Percentiles rank a stretch among this genome's conserved stretches.
Evolutionary conservation across 2,888 invertebrate genomes (phyloP).

Genomic region (Calameuta filiformis): DNA sequence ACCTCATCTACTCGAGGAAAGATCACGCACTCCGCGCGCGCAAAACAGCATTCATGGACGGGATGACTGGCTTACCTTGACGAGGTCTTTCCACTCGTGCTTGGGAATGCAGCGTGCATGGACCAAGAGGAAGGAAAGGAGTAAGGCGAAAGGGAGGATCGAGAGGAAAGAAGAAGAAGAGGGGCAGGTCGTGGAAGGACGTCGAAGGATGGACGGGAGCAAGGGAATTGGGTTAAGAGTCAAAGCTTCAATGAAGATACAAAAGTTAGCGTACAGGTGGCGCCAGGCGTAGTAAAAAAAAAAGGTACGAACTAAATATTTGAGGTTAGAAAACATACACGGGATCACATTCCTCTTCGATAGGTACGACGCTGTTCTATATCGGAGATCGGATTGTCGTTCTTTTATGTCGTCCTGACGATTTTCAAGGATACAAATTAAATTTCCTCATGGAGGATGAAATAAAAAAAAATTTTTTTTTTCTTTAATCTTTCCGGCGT

Average conservation of each 20-base stretch:
- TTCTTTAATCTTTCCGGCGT: background rate
- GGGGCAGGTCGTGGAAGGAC: background rate
- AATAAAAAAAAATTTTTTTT: background rate
- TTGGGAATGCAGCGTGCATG: constrained; percentile 53
- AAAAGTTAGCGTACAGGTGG: background rate
- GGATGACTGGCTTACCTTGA: constrained; percentile 60
- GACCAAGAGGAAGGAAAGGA: constrained; percentile 24
- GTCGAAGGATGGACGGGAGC: constrained; percentile 1
- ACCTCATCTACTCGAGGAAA: background rate
- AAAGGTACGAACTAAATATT: background rate
- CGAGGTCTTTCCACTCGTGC: constrained; percentile 62
- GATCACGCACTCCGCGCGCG: constrained; percentile 7
- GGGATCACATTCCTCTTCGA: background rate
- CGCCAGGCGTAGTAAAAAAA: background rate
- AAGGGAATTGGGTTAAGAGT: constrained; percentile 23
- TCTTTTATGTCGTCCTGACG: background rate
- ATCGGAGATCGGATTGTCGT: background rate
- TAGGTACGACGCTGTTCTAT: too few relatives aligned
- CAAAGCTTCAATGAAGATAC: constrained; percentile 15
- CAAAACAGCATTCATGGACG: constrained; percentile 39
- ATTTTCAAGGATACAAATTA: background rate
- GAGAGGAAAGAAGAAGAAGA: constrained; percentile 7
- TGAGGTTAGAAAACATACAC: background rate
- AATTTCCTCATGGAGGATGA: background rate
- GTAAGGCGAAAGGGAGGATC: constrained; percentile 8